A percentile compares a stretch with the other conserved stretches of the same genome.
Evolutionary conservation across 2,797 vertebrate species (phyloP).

Genomic region (Scolopax rusticola): DNA sequence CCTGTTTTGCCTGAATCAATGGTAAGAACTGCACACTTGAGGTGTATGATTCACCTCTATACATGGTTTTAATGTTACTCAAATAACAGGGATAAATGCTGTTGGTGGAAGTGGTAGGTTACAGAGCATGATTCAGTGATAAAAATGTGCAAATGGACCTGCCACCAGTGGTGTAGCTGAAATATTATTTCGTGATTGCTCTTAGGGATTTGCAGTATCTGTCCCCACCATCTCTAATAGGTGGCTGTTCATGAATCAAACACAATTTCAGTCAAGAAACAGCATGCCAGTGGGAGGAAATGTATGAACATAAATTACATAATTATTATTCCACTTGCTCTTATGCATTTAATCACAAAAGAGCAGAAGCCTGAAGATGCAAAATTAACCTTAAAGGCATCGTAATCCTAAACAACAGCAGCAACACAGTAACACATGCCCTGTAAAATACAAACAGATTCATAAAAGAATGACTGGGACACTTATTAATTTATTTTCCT

Average conservation of each 20-base stretch:
- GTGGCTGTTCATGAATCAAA: slow-evolving; percentile 53
- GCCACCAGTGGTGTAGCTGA: slow-evolving; percentile 20
- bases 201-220: slow-evolving; percentile 39
- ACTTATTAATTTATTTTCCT: neutral
- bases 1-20: neutral
- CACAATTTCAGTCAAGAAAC: slow-evolving; percentile 46
- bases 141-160: slow-evolving; percentile 59
- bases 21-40: neutral
- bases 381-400: slow-evolving; percentile 39
- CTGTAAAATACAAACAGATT: neutral
- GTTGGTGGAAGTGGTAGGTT: slow-evolving; percentile 9
- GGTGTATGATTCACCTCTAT: neutral
- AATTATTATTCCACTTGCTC: slow-evolving; percentile 57
- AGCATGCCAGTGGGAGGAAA: slow-evolving; percentile 43
- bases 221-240: slow-evolving; percentile 11
- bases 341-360: slow-evolving; percentile 48
- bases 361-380: slow-evolving; percentile 22
- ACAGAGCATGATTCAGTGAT: slow-evolving; percentile 27
- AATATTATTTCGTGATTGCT: slow-evolving; percentile 23
- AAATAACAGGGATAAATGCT: slow-evolving; percentile 11
- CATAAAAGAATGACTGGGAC: neutral
- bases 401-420: slow-evolving; percentile 3
- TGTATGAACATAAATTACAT: slow-evolving; percentile 38
- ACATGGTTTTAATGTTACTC: neutral
- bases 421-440: neutral